Percentiles rank a stretch among this genome's conserved stretches.
These are phyloP conservation scores for Erynnis tages DNA, from an alignment of 2,888 invertebrate species.

Conservation along the genomic window DNA sequence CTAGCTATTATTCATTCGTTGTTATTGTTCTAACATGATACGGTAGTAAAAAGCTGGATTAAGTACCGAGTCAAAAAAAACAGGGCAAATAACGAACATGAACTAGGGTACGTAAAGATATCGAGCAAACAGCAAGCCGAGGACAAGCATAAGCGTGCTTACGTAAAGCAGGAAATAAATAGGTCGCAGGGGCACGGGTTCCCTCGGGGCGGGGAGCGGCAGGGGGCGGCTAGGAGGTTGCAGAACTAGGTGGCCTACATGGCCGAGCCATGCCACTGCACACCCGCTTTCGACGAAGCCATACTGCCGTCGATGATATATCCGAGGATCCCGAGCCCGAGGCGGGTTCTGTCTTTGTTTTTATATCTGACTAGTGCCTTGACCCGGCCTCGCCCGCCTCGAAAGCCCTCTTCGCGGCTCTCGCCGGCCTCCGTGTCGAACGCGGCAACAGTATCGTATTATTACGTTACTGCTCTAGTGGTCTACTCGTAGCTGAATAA, in stretches of 20 bases:
- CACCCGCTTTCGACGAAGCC: conserved; percentile 44
- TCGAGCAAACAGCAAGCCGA: conserved; percentile 36
- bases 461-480: conserved; percentile 1
- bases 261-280: conserved; percentile 42
- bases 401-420: conserved; percentile 1
- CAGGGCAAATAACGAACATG: conserved; percentile 7
- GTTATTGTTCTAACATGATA: not conserved
- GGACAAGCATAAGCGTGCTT: conserved; percentile 39
- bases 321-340: conserved; percentile 36
- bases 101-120: conserved; percentile 29
- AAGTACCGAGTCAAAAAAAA: not conserved
- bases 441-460: not conserved
- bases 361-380: conserved; percentile 25
- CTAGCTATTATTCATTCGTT: no score
- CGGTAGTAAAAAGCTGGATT: not conserved
- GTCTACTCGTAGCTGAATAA: conserved; percentile 10
- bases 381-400: conserved; percentile 24
- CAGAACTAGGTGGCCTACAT: conserved; percentile 69
- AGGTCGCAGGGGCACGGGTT: conserved; percentile 55
- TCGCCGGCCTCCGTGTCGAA: not conserved
- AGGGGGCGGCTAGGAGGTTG: conserved; percentile 28
- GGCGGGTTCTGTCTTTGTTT: conserved; percentile 28
- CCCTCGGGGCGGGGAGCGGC: conserved; percentile 36
- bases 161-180: conserved; percentile 61
- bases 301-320: conserved; percentile 46